Conservation (phyloP, 37 sponge, comb jelly and placozoan genomes). For the Geodia barretti region DNA sequence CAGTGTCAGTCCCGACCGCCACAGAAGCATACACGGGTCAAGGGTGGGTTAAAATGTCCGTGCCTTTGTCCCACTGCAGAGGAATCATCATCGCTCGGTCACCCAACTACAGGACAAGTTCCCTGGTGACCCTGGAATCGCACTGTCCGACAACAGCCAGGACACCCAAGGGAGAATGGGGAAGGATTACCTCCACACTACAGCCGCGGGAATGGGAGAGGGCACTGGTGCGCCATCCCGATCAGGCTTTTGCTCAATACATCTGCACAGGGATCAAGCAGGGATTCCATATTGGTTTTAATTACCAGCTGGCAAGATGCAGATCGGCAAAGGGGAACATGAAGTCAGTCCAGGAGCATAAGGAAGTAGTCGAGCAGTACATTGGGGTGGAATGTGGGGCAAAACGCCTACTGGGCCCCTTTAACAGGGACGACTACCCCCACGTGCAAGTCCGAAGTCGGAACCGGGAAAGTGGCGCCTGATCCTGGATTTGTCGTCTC, state of each 20-base stretch:
- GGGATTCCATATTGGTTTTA: slow-evolving; percentile 10
- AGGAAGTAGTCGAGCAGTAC: slow-evolving; percentile 10
- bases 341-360: background rate
- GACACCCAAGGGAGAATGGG: background rate
- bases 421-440: background rate
- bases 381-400: background rate
- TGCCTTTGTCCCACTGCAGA: background rate
- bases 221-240: background rate
- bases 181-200: background rate
- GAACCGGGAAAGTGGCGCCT: slow-evolving; percentile 10
- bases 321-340: background rate
- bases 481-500: slow-evolving; percentile 1
- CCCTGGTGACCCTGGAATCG: background rate
- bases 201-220: background rate
- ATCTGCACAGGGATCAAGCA: background rate
- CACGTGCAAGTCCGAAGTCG: slow-evolving; percentile 1
- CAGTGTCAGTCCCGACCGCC: background rate
- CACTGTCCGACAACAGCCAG: background rate
- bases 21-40: background rate
- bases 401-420: slow-evolving; percentile 5
- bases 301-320: background rate
- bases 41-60: background rate
- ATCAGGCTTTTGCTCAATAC: background rate
- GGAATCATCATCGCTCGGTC: background rate
- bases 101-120: background rate